Evolutionary conservation across 1,140 invertebrate genomes (phyloP).

Genomic region (Rhopalosiphum padi): DNA sequence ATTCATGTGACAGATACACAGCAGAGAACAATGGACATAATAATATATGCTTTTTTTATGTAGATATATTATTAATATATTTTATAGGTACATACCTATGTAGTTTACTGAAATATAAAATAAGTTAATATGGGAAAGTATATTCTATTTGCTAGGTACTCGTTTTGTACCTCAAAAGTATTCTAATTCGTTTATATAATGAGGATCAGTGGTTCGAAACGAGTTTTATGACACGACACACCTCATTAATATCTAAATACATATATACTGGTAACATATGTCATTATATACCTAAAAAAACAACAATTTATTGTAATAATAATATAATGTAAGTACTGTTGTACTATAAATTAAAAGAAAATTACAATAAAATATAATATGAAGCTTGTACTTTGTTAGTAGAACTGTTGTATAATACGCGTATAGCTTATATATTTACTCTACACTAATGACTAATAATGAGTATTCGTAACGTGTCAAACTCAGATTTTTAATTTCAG

Average conservation of each 20-base stretch:
- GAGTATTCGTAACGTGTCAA: not conserved
- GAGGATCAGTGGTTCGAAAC: not conserved
- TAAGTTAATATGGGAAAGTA: not conserved
- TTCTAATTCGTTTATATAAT: not conserved
- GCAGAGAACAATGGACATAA: not conserved
- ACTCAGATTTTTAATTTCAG: conserved; percentile 17
- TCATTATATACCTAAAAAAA: not conserved
- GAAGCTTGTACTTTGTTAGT: not conserved
- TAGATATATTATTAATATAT: not conserved
- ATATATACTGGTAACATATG: not conserved
- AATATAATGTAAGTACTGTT: not conserved
- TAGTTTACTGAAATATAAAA: not conserved
- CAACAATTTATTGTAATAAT: not conserved
- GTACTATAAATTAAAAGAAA: not conserved
- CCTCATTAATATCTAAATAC: not conserved
- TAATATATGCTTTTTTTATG: not conserved
- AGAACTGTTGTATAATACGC: not conserved
- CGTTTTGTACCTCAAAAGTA: not conserved
- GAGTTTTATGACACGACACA: not conserved
- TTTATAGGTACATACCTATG: not conserved
- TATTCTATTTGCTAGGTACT: not conserved
- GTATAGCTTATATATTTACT: not conserved
- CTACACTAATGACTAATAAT: not conserved
- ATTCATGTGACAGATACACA: not conserved
- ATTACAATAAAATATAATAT: not conserved